Evolutionary conservation across 2,888 invertebrate species (phyloP).

Genomic region (Agrilus biguttatus): DNA sequence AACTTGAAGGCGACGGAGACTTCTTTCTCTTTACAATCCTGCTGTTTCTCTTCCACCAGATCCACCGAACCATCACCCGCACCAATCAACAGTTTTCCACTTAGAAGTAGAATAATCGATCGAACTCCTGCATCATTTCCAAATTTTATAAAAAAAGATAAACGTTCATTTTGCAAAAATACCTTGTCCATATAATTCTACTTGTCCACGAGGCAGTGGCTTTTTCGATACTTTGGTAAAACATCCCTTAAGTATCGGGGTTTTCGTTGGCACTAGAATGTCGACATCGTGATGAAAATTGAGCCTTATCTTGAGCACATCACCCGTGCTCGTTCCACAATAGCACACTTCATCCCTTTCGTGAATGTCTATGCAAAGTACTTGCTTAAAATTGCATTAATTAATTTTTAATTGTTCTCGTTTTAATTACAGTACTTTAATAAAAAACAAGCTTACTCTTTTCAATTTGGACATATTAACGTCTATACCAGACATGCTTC

Average conservation of each 20-base stretch:
- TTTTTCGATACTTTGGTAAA: conserved; percentile 46
- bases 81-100: conserved; percentile 57
- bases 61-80: conserved; percentile 76
- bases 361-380: conserved; percentile 49
- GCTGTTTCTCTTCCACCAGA: conserved; percentile 37
- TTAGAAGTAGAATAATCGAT: conserved; percentile 43
- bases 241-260: conserved; percentile 49
- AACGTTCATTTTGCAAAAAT: conserved; percentile 1
- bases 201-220: conserved; percentile 37
- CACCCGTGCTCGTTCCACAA: conserved; percentile 77
- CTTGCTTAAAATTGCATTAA: no score
- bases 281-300: conserved; percentile 44
- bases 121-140: conserved; percentile 40
- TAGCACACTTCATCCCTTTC: conserved; percentile 58
- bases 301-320: conserved; percentile 46
- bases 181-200: conserved; percentile 45
- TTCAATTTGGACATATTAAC: conserved; percentile 67
- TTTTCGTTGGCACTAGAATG: conserved; percentile 34
- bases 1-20: conserved; percentile 22
- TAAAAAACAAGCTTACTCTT: conserved; percentile 43
- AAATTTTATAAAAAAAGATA: not conserved
- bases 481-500: conserved; percentile 56
- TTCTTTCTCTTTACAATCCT: conserved; percentile 7
- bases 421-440: no score
- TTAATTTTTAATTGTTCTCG: no score